Base-by-base conservation (phyloP, 2,113 vertebrate species). In the Sceloporus undulatus region DNA sequence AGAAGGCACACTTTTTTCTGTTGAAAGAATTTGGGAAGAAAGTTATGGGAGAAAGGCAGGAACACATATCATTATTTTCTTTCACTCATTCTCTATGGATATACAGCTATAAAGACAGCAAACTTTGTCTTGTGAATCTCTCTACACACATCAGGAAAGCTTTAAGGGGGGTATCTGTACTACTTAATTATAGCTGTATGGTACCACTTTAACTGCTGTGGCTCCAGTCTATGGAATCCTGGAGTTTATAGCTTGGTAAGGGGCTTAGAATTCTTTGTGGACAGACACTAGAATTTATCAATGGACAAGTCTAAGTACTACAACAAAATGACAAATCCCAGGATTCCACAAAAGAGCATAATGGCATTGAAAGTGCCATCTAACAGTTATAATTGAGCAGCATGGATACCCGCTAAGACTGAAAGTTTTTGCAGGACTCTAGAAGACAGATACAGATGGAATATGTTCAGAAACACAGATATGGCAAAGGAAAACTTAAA, bases 1-100 rank as follows among this genome's bases (percentile, higher is more conserved):
- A 59, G 90, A 91, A 92, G 93, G 92, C 83, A 76, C 1, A 0
- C 74, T 90, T 93, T 96, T 97, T 52, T 97, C 97, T 98, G 95
- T 66, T 88, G 91, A 90, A 23, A 94, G 75, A 82, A 94, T 91
- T 94, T 87, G 87, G 29, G 85, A 40, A 89, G 68, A 79, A 34
- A 38, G 52, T 96, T 94, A 94, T 70, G 71, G 1, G 68, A 94
- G 85, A 92, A 40, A 18, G 16, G 86, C 68, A 66, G 65, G 65
- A 54, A 29, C n/a, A 87, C 70, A 65, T 79, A 73, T 14, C 88
- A 7, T 48, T 48, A 5, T 48, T 48, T 48, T 48, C 48, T 48
- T 62, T 62, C 18, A 8, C 68, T 29, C 66, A 25, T 23, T 38
- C 25, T 18, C n/a, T 18, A 87, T 34, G 1, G 14, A 27, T 29